A percentile compares a stretch with the other conserved stretches of the same genome.
Conservation (phyloP, 2,888 invertebrate genomes). For the Mythimna impura region DNA sequence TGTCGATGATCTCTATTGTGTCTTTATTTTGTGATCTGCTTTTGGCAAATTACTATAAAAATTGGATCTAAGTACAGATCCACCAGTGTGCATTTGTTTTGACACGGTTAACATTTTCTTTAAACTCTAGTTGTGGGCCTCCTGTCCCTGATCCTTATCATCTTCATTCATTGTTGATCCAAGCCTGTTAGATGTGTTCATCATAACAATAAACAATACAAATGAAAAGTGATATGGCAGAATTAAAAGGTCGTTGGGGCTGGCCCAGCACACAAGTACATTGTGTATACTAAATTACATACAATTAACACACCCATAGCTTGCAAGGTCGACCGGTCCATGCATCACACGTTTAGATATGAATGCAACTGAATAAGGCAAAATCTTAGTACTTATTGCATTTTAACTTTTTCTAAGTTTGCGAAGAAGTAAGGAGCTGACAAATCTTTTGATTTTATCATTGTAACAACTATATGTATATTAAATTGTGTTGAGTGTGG, state of each 20-base stretch:
- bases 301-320: conserved; percentile 68
- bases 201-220: conserved; percentile 36
- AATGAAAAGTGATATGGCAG: conserved; percentile 54
- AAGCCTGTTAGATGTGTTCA: not conserved
- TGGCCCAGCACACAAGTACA: conserved; percentile 40
- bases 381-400: conserved; percentile 31
- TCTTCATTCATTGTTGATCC: conserved; percentile 2
- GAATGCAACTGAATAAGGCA: conserved; percentile 50
- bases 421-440: not conserved
- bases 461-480: not conserved
- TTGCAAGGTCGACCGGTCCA: conserved; percentile 70
- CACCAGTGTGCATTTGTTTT: not conserved
- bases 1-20: not conserved
- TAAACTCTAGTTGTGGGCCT: not conserved
- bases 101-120: not conserved
- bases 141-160: not conserved
- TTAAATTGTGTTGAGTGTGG: not conserved
- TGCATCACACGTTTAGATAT: conserved; percentile 62
- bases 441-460: conserved; percentile 3
- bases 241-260: conserved; percentile 52
- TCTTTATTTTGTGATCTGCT: not conserved
- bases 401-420: conserved; percentile 14
- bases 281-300: conserved; percentile 62
- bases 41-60: not conserved
- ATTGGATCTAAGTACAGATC: not conserved